Conservation (phyloP, 2,113 vertebrate species). For the Furnarius figulus region DNA sequence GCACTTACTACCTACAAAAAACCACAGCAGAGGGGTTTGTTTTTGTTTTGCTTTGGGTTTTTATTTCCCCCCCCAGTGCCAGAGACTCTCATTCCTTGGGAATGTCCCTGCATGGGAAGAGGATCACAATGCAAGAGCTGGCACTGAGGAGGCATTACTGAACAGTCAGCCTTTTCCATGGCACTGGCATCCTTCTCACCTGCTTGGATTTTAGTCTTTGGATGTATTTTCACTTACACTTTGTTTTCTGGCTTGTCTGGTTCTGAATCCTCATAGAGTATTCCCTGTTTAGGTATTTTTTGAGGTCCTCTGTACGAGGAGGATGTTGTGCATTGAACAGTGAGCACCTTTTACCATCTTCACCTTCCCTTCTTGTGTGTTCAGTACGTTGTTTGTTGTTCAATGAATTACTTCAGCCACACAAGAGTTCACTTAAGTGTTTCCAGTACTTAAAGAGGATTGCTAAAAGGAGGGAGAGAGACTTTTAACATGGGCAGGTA, state of each 20-base stretch:
- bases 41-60: too few species aligned
- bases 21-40: not conserved
- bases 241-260: not conserved
- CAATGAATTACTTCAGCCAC: not conserved
- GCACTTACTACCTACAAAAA: not conserved
- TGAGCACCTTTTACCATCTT: not conserved
- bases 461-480: not conserved
- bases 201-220: not conserved
- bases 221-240: not conserved
- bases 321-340: not conserved
- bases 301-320: not conserved
- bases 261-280: not conserved
- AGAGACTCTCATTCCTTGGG: not conserved
- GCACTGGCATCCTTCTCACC: not conserved
- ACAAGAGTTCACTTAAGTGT: not conserved
- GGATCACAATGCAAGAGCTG: not conserved
- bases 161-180: not conserved
- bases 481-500: rapidly evolving
- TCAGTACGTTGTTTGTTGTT: not conserved
- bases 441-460: not conserved
- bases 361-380: not conserved
- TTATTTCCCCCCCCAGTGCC: too few species aligned
- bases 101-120: not conserved
- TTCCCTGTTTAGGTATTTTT: not conserved
- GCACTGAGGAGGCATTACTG: rapidly evolving